Percentiles rank a stretch among this genome's conserved stretches.
Evolutionary conservation across 2,797 vertebrate species (phyloP).

Genomic region (Erithacus rubecula): DNA sequence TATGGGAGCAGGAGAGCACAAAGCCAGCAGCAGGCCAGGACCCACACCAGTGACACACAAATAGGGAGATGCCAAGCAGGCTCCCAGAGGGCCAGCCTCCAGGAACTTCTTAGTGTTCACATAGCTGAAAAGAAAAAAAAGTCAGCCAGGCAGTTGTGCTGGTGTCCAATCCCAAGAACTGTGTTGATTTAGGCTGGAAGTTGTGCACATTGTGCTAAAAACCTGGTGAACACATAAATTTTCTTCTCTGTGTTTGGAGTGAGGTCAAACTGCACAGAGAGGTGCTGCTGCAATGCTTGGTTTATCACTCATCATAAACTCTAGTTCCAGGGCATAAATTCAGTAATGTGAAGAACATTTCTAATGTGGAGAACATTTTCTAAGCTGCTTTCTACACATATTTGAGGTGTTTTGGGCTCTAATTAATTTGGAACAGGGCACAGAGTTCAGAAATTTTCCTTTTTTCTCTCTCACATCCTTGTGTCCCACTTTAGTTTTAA

Average conservation of each 20-base stretch:
- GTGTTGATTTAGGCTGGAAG: background rate
- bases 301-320: background rate
- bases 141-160: background rate
- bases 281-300: background rate
- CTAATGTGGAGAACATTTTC: background rate
- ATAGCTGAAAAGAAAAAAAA: background rate
- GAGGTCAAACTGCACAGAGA: background rate
- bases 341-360: too few species aligned
- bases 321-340: background rate
- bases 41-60: background rate
- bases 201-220: background rate
- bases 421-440: slow-evolving; percentile 54
- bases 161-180: background rate
- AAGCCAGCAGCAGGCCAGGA: background rate
- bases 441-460: slow-evolving; percentile 7
- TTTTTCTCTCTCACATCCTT: background rate
- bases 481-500: slow-evolving; percentile 67
- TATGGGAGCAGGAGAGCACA: background rate
- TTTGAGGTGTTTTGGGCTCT: background rate
- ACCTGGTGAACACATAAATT: background rate
- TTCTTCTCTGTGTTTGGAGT: background rate
- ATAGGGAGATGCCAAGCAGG: background rate
- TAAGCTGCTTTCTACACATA: background rate
- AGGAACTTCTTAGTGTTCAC: background rate
- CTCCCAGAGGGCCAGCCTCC: background rate